phyloP scores from a whole-genome alignment of 2,113 vertebrate genomes.

The Chrysochloris asiatica region DNA sequence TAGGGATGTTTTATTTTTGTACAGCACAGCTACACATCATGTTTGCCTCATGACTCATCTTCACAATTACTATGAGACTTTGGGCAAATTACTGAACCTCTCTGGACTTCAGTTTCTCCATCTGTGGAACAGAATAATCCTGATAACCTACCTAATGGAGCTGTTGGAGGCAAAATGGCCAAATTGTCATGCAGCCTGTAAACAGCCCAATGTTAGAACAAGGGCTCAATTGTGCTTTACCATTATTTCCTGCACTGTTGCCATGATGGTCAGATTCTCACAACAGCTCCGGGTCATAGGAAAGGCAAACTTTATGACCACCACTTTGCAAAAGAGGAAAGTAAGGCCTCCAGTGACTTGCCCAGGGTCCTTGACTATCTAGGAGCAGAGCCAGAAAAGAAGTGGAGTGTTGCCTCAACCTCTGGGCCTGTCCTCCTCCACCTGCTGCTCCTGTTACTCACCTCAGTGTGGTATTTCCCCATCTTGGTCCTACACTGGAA shows the following conservation, averaged over 20 bases:
- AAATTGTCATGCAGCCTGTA: neutral
- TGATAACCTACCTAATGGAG: neutral
- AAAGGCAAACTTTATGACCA: neutral
- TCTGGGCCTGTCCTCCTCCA: neutral
- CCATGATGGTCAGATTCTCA: neutral
- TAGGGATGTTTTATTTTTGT: neutral
- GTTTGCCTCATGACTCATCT: neutral
- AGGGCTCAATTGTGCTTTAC: neutral
- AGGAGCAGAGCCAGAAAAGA: neutral
- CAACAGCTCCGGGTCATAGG: neutral
- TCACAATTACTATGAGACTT: neutral
- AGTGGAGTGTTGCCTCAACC: neutral
- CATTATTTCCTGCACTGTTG: neutral
- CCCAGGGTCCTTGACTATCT: neutral
- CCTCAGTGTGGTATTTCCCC: too few species aligned
- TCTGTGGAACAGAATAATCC: neutral
- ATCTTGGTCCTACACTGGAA: neutral
- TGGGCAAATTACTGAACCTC: neutral
- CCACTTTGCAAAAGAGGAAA: neutral
- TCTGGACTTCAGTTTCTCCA: constrained; percentile 1
- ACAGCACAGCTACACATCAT: accelerated
- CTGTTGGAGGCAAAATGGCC: neutral
- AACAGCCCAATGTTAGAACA: neutral
- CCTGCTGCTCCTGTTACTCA: neutral
- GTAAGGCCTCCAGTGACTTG: neutral